Base-by-base conservation (phyloP, 2,113 vertebrate genomes). In the Charadrius vociferus region DNA sequence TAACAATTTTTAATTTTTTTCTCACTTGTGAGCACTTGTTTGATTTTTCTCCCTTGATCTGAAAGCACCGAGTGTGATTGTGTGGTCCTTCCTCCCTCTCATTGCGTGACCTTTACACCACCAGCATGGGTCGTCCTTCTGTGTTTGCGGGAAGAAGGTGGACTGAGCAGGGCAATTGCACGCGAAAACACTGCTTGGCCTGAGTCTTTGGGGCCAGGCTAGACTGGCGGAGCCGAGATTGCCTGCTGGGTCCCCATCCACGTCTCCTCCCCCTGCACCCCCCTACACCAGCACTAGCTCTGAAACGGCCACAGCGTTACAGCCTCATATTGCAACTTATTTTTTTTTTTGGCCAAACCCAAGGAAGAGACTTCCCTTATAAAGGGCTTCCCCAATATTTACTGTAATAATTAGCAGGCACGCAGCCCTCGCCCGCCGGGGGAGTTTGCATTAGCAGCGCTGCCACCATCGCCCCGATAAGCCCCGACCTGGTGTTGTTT, bases 401-500 rank as follows among this genome's bases (percentile, higher is more conserved):
- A 5, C 55, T 49, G 18, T 11, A 47, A 2, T 12, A 50, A 63
- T 10, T 14, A 84, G 39, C 59, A 23, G 1, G 20, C 37, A 36
- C 21, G 9, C 52, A 52, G 63, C 55, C 52, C 80, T 72, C 16
- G 2, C 90, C 68, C 41, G 14, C 36, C 56, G 3, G 14, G 53
- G 86, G 36, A 88, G 81, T 79, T 30, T 75, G 67, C 91, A 61
- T 91, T 61, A 41, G 65, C 17, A 0, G 23, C 6, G 3, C 92
- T 53, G 87, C 65, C 85, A 91, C 39, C 95, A 50, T 50, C 58
- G 1, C 84, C 45, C 56, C 2, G 45, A 93, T 95, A 91, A 97
- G 81, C 86, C 88, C 93, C 55, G 24, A 63, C 92, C 96, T 77
- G 82, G 96, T 15, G 58, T 83, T 97, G 96, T 98, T 96, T 98